These are phyloP conservation scores for Caranx ignobilis DNA, from an alignment of 2,113 vertebrate genomes.

Conservation along the genomic window DNA sequence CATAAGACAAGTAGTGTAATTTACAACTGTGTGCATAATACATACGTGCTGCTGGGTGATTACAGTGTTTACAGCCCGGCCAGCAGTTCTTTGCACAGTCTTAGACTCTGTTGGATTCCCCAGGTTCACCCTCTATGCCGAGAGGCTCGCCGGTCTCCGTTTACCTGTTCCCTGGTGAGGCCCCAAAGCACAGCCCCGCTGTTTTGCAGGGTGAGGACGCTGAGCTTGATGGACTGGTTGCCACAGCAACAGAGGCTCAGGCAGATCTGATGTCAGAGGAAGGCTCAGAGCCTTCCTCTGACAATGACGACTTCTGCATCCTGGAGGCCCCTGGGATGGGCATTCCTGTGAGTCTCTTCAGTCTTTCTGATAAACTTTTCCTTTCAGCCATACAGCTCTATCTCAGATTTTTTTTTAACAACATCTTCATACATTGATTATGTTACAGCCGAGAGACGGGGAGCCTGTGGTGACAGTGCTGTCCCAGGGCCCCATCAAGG, in stretches of 20 bases:
- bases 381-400: background rate
- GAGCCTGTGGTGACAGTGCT: constrained; percentile 91
- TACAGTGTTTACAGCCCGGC: too few relatives aligned
- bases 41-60: too few relatives aligned
- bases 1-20: too few relatives aligned
- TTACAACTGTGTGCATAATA: too few relatives aligned
- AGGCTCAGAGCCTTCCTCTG: constrained; percentile 85
- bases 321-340: constrained; percentile 93
- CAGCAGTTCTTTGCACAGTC: background rate
- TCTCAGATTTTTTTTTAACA: background rate
- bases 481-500: constrained; percentile 80
- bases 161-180: constrained; percentile 92
- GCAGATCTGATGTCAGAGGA: constrained; percentile 82
- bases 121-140: constrained; percentile 81
- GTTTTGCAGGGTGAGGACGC: constrained; percentile 68
- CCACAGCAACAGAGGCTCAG: constrained; percentile 79
- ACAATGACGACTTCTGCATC: constrained; percentile 95
- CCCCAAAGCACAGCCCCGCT: constrained; percentile 57
- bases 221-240: constrained; percentile 78
- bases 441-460: constrained; percentile 87
- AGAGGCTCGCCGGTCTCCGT: constrained; percentile 88
- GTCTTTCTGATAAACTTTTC: background rate
- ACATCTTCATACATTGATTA: background rate
- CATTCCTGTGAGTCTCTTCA: constrained; percentile 85
- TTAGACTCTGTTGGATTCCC: background rate